These are phyloP conservation scores for Pangasius mekongensis DNA, from an alignment of 2,797 vertebrate genomes.

Conservation along the genomic window DNA sequence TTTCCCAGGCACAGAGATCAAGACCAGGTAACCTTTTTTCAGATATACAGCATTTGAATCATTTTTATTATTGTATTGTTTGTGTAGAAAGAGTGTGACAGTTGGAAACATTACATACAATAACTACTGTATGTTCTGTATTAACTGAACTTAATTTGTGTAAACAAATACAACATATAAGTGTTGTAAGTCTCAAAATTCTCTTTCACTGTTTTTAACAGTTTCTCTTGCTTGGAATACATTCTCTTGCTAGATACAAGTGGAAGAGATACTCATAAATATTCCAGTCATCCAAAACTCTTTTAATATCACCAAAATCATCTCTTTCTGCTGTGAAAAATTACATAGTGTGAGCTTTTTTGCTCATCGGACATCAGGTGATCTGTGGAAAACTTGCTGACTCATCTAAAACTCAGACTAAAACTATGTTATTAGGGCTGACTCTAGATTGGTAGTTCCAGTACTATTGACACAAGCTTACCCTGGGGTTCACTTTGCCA, in stretches of 20 bases:
- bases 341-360: background rate
- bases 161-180: background rate
- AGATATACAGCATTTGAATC: too few species aligned
- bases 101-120: background rate
- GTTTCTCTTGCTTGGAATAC: too few species aligned
- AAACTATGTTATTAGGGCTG: background rate
- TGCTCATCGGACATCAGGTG: background rate
- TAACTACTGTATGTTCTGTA: background rate
- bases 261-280: background rate
- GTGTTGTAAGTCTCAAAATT: background rate
- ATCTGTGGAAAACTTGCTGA: background rate
- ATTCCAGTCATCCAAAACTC: background rate
- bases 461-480: background rate
- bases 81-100: background rate
- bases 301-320: background rate
- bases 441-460: background rate
- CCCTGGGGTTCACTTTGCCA: background rate
- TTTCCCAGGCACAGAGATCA: background rate
- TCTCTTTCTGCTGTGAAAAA: background rate
- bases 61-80: background rate
- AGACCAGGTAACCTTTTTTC: background rate
- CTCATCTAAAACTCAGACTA: background rate
- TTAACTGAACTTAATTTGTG: background rate
- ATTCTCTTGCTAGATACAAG: background rate
- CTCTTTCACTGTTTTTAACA: background rate